These are phyloP conservation scores for Pagrus major DNA, from an alignment of 2,113 vertebrate genomes.

Conservation along the genomic window DNA sequence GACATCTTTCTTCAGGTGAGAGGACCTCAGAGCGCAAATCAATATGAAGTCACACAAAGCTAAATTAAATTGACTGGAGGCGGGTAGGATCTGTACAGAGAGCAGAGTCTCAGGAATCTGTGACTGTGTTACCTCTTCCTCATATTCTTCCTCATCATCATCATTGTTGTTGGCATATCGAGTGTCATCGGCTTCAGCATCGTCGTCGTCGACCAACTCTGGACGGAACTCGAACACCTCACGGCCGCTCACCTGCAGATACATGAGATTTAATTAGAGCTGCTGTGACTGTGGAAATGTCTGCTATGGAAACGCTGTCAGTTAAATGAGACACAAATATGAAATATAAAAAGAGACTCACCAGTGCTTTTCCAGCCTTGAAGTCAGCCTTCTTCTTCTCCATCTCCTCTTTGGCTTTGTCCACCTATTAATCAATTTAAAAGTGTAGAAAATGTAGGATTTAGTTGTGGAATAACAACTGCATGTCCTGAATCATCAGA, in stretches of 20 bases:
- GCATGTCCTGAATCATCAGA: not conserved
- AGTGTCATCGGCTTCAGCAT: slow-evolving; percentile 94
- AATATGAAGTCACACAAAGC: not conserved
- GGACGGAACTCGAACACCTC: slow-evolving; percentile 98
- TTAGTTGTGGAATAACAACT: not conserved
- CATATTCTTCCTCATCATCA: slow-evolving; percentile 80
- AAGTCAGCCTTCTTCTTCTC: slow-evolving; percentile 98
- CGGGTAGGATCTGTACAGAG: not conserved
- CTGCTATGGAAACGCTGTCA: not conserved
- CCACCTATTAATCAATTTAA: slow-evolving; percentile 69
- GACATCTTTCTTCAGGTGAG: not conserved
- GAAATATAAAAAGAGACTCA: slow-evolving; percentile 65
- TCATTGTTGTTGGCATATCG: slow-evolving; percentile 82
- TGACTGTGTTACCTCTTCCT: slow-evolving; percentile 46
- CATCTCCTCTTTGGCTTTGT: slow-evolving; percentile 92
- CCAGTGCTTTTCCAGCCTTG: slow-evolving; percentile 94
- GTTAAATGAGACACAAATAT: too few relatives aligned
- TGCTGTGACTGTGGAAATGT: too few relatives aligned
- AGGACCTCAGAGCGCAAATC: not conserved
- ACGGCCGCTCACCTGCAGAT: slow-evolving; percentile 92
- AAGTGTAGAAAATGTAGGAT: not conserved
- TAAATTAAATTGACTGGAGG: not conserved
- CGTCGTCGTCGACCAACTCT: slow-evolving; percentile 94
- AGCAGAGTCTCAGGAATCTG: not conserved
- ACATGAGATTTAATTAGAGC: not conserved